These are phyloP conservation scores for Lasioglossum zephyrum DNA, from an alignment of 2,888 invertebrate genomes.

Conservation along the genomic window DNA sequence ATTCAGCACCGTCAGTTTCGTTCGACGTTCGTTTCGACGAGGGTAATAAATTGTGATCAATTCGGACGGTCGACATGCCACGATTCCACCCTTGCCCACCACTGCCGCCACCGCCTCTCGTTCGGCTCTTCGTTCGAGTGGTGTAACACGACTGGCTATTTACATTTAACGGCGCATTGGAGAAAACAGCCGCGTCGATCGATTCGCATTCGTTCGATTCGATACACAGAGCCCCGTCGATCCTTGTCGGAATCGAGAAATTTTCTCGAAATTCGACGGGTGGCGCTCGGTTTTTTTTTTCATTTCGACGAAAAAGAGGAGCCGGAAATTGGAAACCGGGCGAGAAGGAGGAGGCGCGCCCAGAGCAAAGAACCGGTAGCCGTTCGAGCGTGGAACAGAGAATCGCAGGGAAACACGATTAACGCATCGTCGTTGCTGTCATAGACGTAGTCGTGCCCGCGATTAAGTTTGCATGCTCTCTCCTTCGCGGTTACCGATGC, in stretches of 20 bases:
- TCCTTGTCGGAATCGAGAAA: neutral
- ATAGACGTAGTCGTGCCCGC: conserved; percentile 40
- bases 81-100: neutral
- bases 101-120: neutral
- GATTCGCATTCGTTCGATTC: conserved; percentile 8
- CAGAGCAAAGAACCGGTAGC: neutral
- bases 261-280: conserved; percentile 8
- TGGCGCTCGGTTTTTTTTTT: neutral
- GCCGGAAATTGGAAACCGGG: conserved; percentile 8
- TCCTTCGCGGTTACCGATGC: conserved; percentile 55
- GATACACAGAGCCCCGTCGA: neutral
- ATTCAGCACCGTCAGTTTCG: conserved; percentile 14
- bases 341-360: neutral
- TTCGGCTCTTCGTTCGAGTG: neutral
- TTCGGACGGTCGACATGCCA: conserved; percentile 12
- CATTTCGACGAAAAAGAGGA: neutral
- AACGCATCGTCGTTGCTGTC: conserved; percentile 53
- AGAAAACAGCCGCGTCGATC: conserved; percentile 7
- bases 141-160: conserved; percentile 23
- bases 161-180: conserved; percentile 22
- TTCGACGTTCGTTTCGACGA: conserved; percentile 22
- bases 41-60: conserved; percentile 27
- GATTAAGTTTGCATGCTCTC: conserved; percentile 46
- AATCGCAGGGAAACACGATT: conserved; percentile 54
- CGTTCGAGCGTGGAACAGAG: neutral